Conservation (phyloP, 30 jellyfish, hydroid and myxozoan species). For the Morbakka virulenta region DNA sequence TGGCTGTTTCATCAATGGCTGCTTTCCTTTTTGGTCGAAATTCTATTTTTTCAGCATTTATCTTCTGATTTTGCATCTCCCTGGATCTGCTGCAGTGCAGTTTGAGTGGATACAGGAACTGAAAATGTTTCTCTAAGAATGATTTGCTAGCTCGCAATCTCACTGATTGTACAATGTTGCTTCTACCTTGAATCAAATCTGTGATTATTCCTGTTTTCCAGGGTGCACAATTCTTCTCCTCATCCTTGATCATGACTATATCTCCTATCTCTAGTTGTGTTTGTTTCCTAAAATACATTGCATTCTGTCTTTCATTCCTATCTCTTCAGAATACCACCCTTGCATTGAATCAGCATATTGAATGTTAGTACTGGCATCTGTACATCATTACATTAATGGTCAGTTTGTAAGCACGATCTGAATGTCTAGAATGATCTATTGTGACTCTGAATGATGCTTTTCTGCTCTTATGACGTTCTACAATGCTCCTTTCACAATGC, state of each 20-base stretch:
- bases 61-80: constrained; percentile 13
- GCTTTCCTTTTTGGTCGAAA: constrained; percentile 57
- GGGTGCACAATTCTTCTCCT: constrained; percentile 5
- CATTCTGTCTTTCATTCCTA: constrained; percentile 38
- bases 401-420: not conserved
- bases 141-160: constrained; percentile 14
- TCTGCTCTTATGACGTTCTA: not conserved
- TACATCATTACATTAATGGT: not conserved
- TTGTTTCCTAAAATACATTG: not conserved
- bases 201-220: constrained; percentile 33
- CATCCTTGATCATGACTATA: constrained; percentile 50
- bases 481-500: not conserved
- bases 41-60: constrained; percentile 26
- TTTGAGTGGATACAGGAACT: constrained; percentile 11
- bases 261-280: constrained; percentile 7
- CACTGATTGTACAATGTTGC: constrained; percentile 7
- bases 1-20: constrained; percentile 17
- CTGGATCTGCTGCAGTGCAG: constrained; percentile 24
- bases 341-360: not conserved
- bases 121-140: constrained; percentile 4
- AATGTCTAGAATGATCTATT: not conserved
- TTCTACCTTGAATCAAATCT: not conserved
- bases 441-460: not conserved
- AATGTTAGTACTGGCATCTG: not conserved
- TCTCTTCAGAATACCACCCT: not conserved